Percentiles rank a stretch among this genome's conserved stretches.
These are phyloP conservation scores for Dendrolimus punctatus DNA, from an alignment of 1,140 invertebrate species.

Conservation along the genomic window DNA sequence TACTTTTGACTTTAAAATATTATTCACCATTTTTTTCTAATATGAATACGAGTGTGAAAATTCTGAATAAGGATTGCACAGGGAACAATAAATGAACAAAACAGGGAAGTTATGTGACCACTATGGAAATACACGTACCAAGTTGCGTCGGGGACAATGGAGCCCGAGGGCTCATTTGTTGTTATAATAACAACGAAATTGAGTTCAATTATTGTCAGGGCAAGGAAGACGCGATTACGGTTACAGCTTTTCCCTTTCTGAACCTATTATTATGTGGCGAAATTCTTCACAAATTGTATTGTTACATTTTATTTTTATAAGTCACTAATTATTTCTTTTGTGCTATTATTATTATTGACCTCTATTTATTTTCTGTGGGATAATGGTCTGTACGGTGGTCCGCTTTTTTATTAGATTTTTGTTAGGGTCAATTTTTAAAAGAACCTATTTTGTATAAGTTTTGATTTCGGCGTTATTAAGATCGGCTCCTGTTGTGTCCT, in stretches of 20 bases:
- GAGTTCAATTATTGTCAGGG: conserved; percentile 30
- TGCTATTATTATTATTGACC: conserved; percentile 11
- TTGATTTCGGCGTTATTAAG: too few relatives aligned
- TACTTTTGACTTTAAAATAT: too few relatives aligned
- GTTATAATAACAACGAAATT: conserved; percentile 27
- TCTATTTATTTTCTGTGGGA: conserved; percentile 6
- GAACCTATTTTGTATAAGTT: too few relatives aligned
- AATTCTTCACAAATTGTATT: too few relatives aligned
- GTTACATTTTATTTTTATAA: too few relatives aligned
- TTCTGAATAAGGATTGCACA: too few relatives aligned
- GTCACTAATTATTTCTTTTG: conserved; percentile 3
- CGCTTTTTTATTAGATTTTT: too few relatives aligned
- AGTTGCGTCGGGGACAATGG: conserved; percentile 3
- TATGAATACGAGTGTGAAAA: too few relatives aligned
- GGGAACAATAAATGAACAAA: conserved; percentile 1
- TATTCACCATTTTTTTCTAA: too few relatives aligned
- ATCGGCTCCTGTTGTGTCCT: too few relatives aligned
- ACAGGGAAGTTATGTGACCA: conserved; percentile 13
- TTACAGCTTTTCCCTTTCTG: not conserved
- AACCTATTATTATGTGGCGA: conserved; percentile 15
- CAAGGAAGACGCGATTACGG: conserved; percentile 12
- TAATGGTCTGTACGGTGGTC: too few relatives aligned
- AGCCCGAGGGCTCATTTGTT: conserved; percentile 15
- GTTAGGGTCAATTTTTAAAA: too few relatives aligned
- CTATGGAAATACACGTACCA: conserved; percentile 12